These are phyloP conservation scores for Carollia perspicillata DNA, from an alignment of 2,113 vertebrate species.

Conservation along the genomic window DNA sequence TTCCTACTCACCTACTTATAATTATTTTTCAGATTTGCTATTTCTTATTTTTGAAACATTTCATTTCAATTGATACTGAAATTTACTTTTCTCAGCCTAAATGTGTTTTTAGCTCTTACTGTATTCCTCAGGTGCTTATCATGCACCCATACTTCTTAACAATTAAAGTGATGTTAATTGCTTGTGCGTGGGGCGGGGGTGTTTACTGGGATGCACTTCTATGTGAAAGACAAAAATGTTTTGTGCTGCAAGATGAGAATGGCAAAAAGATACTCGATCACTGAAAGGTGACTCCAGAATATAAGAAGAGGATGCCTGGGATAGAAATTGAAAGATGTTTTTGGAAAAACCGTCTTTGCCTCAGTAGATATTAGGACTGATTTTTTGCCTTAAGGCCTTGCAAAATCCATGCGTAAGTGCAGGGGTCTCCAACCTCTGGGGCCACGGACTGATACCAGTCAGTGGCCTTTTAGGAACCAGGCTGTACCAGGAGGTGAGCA, in stretches of 20 bases:
- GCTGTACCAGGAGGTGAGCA: no score
- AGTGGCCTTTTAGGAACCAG: no score
- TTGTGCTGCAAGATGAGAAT: conserved; percentile 4
- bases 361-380: not conserved
- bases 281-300: not conserved
- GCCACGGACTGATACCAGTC: no score
- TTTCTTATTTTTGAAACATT: conserved; percentile 41
- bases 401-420: not conserved
- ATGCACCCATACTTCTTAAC: not conserved
- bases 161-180: not conserved
- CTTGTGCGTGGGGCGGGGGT: not conserved
- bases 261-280: not conserved
- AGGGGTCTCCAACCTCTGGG: not conserved
- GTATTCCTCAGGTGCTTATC: not conserved
- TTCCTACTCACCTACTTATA: not conserved
- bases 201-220: not conserved
- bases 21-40: conserved; percentile 1
- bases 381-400: not conserved
- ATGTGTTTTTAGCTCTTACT: not conserved
- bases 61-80: not conserved
- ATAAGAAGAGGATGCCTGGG: not conserved
- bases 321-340: conserved; percentile 28
- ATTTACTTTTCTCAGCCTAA: not conserved
- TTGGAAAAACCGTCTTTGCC: not conserved
- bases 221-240: conserved; percentile 12